Percentiles rank a stretch among this genome's conserved stretches.
These are phyloP conservation scores for Dreissena rostriformis DNA, from an alignment of 1,140 invertebrate species.

Conservation along the genomic window DNA sequence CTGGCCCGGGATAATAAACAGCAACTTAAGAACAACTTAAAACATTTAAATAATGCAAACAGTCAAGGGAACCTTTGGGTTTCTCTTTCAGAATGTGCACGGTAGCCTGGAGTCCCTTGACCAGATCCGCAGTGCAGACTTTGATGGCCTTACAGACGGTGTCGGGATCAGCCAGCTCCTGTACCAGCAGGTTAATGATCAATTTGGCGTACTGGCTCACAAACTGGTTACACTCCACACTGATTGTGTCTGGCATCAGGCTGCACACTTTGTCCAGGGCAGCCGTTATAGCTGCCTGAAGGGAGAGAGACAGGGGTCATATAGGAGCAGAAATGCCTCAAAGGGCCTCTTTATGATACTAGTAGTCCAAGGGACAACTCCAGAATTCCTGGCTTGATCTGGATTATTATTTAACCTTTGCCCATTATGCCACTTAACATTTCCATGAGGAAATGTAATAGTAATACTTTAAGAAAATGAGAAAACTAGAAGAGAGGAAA, in stretches of 20 bases:
- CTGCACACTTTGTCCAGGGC: conserved; percentile 88
- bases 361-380: too few species aligned
- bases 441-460: too few species aligned
- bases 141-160: conserved; percentile 87
- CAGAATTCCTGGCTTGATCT: too few species aligned
- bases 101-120: background rate
- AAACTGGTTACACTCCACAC: conserved; percentile 88
- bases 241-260: conserved; percentile 86
- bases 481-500: too few species aligned
- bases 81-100: conserved; percentile 2
- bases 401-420: too few species aligned
- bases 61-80: background rate
- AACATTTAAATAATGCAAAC: background rate
- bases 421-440: too few species aligned
- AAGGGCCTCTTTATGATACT: too few species aligned
- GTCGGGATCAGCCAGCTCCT: conserved; percentile 85
- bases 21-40: too few species aligned
- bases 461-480: too few species aligned
- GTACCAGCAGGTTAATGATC: conserved; percentile 88
- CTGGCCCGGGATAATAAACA: too few species aligned
- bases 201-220: conserved; percentile 89
- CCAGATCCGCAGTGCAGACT: conserved; percentile 83
- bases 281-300: conserved; percentile 87
- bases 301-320: too few species aligned
- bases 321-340: too few species aligned